Conservation (phyloP, 2,113 vertebrate genomes). For the Neofelis nebulosa region DNA sequence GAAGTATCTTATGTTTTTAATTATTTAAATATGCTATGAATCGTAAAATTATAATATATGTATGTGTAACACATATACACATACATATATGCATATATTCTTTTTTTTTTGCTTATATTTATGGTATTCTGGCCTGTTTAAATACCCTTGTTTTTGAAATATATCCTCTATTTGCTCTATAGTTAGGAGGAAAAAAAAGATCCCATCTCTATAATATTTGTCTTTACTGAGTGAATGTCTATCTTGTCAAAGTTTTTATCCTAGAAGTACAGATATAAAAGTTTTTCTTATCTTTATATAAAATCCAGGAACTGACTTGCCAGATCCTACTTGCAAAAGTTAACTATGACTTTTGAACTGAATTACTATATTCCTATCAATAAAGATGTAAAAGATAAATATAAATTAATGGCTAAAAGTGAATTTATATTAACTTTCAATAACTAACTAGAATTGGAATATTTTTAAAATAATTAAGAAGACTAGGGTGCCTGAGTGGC, state of each 20-base stretch:
- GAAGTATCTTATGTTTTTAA: neutral
- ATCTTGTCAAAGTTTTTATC: neutral
- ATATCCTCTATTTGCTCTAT: neutral
- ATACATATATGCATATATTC: neutral
- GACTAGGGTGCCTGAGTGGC: neutral
- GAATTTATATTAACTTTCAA: neutral
- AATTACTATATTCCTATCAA: neutral
- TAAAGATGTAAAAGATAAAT: neutral
- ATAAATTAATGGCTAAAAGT: neutral
- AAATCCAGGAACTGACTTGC: neutral
- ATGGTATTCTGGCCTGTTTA: neutral
- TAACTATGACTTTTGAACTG: neutral
- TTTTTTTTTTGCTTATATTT: neutral
- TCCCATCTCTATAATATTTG: neutral
- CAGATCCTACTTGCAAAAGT: neutral
- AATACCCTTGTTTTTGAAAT: neutral
- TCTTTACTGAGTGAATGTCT: neutral
- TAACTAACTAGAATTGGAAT: neutral
- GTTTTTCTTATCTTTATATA: neutral
- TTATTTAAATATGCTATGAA: neutral
- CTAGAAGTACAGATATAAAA: neutral
- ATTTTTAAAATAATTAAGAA: neutral
- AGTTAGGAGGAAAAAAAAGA: neutral
- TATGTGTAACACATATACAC: neutral
- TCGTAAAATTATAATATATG: neutral